Percentiles rank a stretch among this genome's conserved stretches.
These are phyloP conservation scores for Calameuta idolon DNA, from an alignment of 2,888 invertebrate species.

Conservation along the genomic window DNA sequence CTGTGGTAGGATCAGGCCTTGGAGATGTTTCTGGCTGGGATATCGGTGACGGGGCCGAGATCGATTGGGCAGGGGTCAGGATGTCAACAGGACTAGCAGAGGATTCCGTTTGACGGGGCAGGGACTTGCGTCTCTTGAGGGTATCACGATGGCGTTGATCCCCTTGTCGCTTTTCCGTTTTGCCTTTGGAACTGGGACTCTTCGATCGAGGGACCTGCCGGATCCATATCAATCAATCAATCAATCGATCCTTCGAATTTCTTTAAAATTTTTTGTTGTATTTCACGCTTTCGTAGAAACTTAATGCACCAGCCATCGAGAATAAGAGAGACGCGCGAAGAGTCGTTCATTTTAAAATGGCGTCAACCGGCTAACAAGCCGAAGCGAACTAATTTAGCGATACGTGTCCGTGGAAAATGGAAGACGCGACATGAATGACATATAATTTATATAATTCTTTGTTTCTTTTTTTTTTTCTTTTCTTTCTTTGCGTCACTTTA, in stretches of 20 bases:
- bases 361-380: neutral
- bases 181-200: conserved; percentile 34
- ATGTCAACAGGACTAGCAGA: conserved; percentile 12
- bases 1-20: conserved; percentile 12
- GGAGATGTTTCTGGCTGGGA: neutral
- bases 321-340: neutral
- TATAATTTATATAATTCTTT: conserved; percentile 4
- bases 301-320: neutral
- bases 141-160: conserved; percentile 40
- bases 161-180: conserved; percentile 42
- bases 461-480: neutral
- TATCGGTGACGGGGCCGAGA: neutral
- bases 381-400: conserved; percentile 5
- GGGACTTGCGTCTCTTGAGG: conserved; percentile 42
- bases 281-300: neutral
- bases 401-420: neutral
- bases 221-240: conserved; percentile 17
- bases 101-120: conserved; percentile 35
- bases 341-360: neutral
- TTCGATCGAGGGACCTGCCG: conserved; percentile 42
- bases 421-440: neutral
- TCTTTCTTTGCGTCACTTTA: conserved; percentile 10
- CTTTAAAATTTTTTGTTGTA: neutral
- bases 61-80: neutral
- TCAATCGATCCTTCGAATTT: conserved; percentile 8